These are phyloP conservation scores for Drosophila mimetica DNA, from an alignment of 2,888 invertebrate species.

Conservation along the genomic window DNA sequence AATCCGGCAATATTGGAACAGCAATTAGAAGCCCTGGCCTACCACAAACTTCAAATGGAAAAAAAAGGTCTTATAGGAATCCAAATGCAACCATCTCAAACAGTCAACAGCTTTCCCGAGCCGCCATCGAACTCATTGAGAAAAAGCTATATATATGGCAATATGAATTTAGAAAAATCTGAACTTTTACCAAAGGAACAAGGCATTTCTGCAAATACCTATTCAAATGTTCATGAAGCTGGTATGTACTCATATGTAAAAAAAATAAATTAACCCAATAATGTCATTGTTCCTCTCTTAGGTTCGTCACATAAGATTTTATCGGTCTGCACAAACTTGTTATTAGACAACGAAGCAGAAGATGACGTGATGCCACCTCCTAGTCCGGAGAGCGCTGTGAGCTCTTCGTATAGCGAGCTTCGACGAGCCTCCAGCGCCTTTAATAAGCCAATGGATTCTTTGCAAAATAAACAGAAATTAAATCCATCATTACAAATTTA, in stretches of 20 bases:
- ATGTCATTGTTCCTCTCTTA: too few relatives aligned
- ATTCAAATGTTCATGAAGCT: background rate
- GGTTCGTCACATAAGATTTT: slow-evolving; percentile 83
- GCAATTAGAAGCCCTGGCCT: slow-evolving; percentile 83
- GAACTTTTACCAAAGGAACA: background rate
- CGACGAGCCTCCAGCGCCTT: slow-evolving; percentile 90
- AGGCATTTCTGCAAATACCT: background rate
- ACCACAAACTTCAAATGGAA: slow-evolving; percentile 84
- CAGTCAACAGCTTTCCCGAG: slow-evolving; percentile 56
- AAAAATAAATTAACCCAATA: too few relatives aligned
- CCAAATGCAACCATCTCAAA: slow-evolving; percentile 15
- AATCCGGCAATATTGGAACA: slow-evolving; percentile 83
- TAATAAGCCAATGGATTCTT: slow-evolving; percentile 75
- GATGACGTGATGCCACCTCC: slow-evolving; percentile 93
- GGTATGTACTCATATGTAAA: background rate
- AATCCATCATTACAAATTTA: slow-evolving; percentile 32
- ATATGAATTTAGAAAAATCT: slow-evolving; percentile 7
- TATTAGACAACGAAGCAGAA: slow-evolving; percentile 66
- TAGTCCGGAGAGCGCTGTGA: slow-evolving; percentile 95
- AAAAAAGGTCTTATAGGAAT: slow-evolving; percentile 74
- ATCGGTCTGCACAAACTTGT: slow-evolving; percentile 47
- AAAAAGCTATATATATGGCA: slow-evolving; percentile 41
- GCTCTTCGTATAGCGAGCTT: slow-evolving; percentile 95
- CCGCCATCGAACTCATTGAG: slow-evolving; percentile 63
- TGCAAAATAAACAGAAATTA: slow-evolving; percentile 14